Evolutionary conservation across 2,797 vertebrate genomes (phyloP), one percentile per base, ranked within the genome.

Genomic region (Semotilus atromaculatus): DNA sequence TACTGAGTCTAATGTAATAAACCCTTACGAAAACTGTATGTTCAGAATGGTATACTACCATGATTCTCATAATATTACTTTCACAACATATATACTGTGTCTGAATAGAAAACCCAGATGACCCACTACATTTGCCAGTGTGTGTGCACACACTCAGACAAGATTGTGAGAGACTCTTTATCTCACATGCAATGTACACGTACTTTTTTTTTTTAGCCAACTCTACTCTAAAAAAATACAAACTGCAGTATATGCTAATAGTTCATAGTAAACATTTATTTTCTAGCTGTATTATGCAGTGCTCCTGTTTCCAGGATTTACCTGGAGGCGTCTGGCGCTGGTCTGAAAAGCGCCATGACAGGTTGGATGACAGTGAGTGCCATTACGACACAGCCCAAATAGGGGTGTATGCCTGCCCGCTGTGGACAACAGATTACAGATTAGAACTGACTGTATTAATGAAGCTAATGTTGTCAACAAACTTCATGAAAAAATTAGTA

Each of bases 351-450:
- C n/a, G 96, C 97, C 91, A 96, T 91, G 81, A 97, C 87, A 16
- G 91, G 92, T 81, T 97, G 97, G 80, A 97, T 90, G 85, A 96
- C 36, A 38, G 95, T 90, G 85, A 97, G 87, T 53, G 81, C 87
- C 94, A 96, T 94, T 89, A 97, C 92, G 0, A 89, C 66, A 85
- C 96, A 96, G 74, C 97, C 97, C 0, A 97, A 91, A 89, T 95
- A 96, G 0, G 97, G 95, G 88, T 97, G 97, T 88, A 92, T 94
- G 55, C 96, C 96, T 87, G 96, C 96, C 48, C 72, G 88, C 97
- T 98, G 82, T 6, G 86, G 88, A 91, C 72, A n/a, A 48, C 31
- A 51, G 7, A 68, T 85, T 3, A 85, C 29, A 81, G 31, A 40
- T 68, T 60, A 71, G 53, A 43, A 68, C 29, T 55, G 19, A 34